Evolutionary conservation across 2,113 vertebrate species (phyloP).

Genomic region (Platanista minor): DNA sequence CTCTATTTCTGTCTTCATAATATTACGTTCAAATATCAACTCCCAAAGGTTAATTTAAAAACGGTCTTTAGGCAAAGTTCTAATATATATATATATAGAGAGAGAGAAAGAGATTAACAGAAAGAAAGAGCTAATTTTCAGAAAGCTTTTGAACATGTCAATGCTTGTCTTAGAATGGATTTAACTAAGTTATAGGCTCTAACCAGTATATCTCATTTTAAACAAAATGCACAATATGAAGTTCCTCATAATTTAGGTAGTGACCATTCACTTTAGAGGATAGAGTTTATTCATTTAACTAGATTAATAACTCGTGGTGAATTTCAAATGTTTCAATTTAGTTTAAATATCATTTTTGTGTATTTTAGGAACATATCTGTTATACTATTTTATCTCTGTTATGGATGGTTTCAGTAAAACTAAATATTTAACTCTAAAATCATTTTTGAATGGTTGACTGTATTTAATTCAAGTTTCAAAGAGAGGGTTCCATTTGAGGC

Average conservation of each 20-base stretch:
- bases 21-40: slow-evolving; percentile 12
- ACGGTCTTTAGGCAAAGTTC: not conserved
- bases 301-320: not conserved
- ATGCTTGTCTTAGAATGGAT: not conserved
- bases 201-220: not conserved
- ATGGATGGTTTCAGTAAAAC: not conserved
- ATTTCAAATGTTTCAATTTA: slow-evolving; percentile 29
- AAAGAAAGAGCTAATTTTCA: not conserved
- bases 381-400: not conserved
- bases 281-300: not conserved
- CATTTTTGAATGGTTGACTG: not conserved
- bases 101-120: not conserved
- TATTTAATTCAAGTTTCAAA: not conserved
- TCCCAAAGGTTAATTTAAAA: not conserved
- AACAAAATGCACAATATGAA: not conserved
- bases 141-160: not conserved
- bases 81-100: not conserved
- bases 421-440: not conserved
- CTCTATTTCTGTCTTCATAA: slow-evolving; percentile 41
- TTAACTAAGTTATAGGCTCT: not conserved
- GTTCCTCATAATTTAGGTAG: not conserved
- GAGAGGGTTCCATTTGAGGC: not conserved
- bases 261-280: not conserved
- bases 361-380: not conserved
- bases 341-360: not conserved